Evolutionary conservation across 2,797 vertebrate species (phyloP).

Genomic region (Bucorvus abyssinicus): DNA sequence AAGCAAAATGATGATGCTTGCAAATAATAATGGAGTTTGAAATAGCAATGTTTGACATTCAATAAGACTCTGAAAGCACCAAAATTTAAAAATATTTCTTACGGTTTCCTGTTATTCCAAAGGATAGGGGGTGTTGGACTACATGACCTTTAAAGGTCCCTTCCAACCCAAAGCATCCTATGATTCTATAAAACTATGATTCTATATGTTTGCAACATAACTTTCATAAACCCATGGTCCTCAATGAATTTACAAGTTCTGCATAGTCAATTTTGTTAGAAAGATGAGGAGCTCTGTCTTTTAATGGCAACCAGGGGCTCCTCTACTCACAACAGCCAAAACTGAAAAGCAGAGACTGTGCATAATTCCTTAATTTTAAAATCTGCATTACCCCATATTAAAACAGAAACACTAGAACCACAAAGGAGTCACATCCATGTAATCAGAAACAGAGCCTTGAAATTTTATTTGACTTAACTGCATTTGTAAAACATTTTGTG

Average conservation of each 20-base stretch:
- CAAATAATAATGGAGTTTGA: neutral
- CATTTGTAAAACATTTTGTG: neutral
- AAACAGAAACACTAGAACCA: neutral
- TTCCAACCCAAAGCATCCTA: too few species aligned
- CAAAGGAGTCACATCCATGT: neutral
- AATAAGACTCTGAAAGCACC: neutral
- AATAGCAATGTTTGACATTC: neutral
- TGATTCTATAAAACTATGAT: too few species aligned
- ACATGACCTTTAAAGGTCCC: too few species aligned
- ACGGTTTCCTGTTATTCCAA: neutral
- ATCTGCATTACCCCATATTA: neutral
- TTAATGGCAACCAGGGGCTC: neutral
- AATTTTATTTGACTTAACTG: neutral
- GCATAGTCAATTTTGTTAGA: neutral
- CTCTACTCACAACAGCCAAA: neutral
- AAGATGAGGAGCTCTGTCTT: neutral
- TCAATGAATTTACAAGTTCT: neutral
- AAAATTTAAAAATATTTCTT: neutral
- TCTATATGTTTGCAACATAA: neutral
- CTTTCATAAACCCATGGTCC: fast-evolving
- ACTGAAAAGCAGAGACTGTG: neutral
- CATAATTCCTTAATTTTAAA: neutral
- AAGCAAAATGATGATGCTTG: neutral
- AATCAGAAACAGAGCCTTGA: neutral
- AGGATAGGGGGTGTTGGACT: neutral